Conservation (phyloP, 2,888 invertebrate genomes). For the Sussaba pulchella region DNA sequence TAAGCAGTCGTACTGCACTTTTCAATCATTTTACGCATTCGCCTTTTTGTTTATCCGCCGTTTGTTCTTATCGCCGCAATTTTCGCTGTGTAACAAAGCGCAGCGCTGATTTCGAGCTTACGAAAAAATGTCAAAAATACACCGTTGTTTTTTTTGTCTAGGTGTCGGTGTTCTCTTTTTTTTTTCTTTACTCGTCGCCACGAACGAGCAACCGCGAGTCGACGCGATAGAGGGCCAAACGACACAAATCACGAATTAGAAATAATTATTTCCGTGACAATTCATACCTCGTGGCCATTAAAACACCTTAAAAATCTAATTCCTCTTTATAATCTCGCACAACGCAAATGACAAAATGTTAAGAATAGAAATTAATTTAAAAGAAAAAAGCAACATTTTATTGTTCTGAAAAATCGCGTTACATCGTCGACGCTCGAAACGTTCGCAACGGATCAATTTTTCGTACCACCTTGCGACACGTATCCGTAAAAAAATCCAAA, state of each 20-base stretch:
- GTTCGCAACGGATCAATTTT: not conserved
- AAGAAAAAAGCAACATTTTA: too few relatives aligned
- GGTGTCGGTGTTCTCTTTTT: not conserved
- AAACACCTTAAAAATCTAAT: constrained; percentile 28
- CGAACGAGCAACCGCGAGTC: constrained; percentile 1
- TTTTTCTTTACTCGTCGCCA: not conserved
- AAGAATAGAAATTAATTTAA: constrained; percentile 35
- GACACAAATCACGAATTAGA: not conserved
- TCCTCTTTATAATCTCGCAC: not conserved
- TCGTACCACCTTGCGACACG: not conserved
- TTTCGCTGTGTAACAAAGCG: constrained; percentile 13
- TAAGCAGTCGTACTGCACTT: constrained; percentile 22
- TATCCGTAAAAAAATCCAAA: constrained; percentile 24
- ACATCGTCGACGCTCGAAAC: constrained; percentile 25
- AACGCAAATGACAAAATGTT: constrained; percentile 5
- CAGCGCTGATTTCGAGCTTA: constrained; percentile 8
- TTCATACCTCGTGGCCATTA: constrained; percentile 11
- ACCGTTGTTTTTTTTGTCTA: not conserved
- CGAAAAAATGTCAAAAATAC: constrained; percentile 5
- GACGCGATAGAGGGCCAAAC: not conserved
- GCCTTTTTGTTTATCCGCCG: not conserved
- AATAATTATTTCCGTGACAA: not conserved
- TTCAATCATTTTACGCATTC: constrained; percentile 19
- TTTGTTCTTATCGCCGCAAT: not conserved
- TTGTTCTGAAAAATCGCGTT: constrained; percentile 7